phyloP scores from a whole-genome alignment of 53 echinoderm and acorn worm species.

The Paracentrotus lividus region DNA sequence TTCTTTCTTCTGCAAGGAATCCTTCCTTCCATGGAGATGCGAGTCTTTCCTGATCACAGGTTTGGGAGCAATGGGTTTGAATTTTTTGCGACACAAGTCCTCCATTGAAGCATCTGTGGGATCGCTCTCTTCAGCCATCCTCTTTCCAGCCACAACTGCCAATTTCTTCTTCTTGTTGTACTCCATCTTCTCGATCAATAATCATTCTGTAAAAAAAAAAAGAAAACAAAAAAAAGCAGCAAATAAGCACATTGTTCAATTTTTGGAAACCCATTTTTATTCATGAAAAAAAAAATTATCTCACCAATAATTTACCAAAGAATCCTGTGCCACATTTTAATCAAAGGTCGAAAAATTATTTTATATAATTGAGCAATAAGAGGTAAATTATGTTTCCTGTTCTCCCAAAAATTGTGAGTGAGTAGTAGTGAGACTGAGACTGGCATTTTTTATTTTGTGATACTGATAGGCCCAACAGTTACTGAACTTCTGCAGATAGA shows the following conservation, averaged over 20 bases:
- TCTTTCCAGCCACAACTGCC: conserved; percentile 64
- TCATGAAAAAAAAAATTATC: too few species aligned
- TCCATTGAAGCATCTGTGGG: conserved; percentile 83
- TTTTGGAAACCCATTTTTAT: neutral
- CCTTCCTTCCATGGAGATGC: conserved; percentile 86
- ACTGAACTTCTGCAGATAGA: too few species aligned
- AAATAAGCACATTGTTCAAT: neutral
- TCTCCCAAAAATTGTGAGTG: too few species aligned
- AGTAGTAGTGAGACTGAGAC: too few species aligned
- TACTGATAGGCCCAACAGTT: too few species aligned
- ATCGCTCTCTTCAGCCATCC: conserved; percentile 35
- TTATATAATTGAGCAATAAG: too few species aligned
- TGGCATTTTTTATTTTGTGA: too few species aligned
- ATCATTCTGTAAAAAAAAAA: conserved; percentile 47
- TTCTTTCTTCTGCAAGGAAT: conserved; percentile 21
- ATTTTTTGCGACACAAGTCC: conserved; percentile 95
- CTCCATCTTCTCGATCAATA: conserved; percentile 23
- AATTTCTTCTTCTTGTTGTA: conserved; percentile 56
- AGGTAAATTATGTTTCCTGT: too few species aligned
- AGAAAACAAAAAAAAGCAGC: neutral
- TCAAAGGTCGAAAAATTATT: too few species aligned
- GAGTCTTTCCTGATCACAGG: conserved; percentile 94
- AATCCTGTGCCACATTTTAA: too few species aligned
- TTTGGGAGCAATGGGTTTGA: conserved; percentile 99
- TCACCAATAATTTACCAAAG: too few species aligned